These are phyloP conservation scores for Seira ritae DNA, from an alignment of 2,888 invertebrate species.

Conservation along the genomic window DNA sequence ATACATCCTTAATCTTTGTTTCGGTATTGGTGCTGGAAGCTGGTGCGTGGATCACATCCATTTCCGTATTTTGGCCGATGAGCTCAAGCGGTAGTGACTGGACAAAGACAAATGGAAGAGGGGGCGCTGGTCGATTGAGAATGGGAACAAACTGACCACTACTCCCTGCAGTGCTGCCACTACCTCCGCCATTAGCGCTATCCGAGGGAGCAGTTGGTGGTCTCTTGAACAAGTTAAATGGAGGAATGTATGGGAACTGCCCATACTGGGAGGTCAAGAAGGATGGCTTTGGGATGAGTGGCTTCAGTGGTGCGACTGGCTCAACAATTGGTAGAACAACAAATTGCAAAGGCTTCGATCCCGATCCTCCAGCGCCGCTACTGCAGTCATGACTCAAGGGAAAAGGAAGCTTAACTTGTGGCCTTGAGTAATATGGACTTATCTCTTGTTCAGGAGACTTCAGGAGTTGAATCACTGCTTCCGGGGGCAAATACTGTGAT, in stretches of 20 bases:
- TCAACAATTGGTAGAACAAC: slow-evolving; percentile 48
- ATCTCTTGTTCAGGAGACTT: slow-evolving; percentile 51
- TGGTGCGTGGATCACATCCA: slow-evolving; percentile 33
- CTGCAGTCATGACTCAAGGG: slow-evolving; percentile 47
- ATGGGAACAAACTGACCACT: slow-evolving; percentile 53
- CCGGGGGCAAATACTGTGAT: too few species aligned
- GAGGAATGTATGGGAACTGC: slow-evolving; percentile 48
- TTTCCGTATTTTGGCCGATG: slow-evolving; percentile 42
- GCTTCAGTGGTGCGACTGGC: slow-evolving; percentile 45
- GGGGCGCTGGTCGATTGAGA: slow-evolving; percentile 44
- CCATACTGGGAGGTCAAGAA: slow-evolving; percentile 44
- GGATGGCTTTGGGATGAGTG: slow-evolving; percentile 27
- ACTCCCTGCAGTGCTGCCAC: neutral
- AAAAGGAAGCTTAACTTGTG: slow-evolving; percentile 43
- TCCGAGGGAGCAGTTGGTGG: neutral
- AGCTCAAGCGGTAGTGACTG: slow-evolving; percentile 51
- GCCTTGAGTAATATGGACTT: neutral
- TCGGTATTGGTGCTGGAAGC: slow-evolving; percentile 10
- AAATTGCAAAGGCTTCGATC: slow-evolving; percentile 44
- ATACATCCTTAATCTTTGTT: slow-evolving; percentile 21
- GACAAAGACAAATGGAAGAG: slow-evolving; percentile 49
- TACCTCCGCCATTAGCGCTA: neutral
- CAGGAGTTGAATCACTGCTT: slow-evolving; percentile 32
- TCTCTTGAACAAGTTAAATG: slow-evolving; percentile 48
- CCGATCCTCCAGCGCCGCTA: slow-evolving; percentile 20